These are phyloP conservation scores for Prostheceraeus crozeri DNA, from an alignment of 2,888 invertebrate species.

Conservation along the genomic window DNA sequence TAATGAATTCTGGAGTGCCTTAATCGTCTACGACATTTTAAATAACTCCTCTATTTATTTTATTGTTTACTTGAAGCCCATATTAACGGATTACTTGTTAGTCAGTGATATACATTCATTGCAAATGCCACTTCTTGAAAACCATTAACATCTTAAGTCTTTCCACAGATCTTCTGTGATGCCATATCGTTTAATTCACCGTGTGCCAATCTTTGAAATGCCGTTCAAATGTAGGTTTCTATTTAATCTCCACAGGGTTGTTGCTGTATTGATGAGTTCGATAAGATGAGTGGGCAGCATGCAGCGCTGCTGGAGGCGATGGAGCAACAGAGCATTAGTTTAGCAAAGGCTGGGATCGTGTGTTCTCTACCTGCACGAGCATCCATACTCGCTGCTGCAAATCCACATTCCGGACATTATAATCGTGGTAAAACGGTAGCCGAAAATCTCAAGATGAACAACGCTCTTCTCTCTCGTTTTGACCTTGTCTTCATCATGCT, in stretches of 20 bases:
- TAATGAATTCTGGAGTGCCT: too few relatives aligned
- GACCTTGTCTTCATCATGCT: conserved; percentile 82
- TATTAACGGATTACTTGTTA: too few relatives aligned
- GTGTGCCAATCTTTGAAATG: not conserved
- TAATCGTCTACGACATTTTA: too few relatives aligned
- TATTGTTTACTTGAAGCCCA: too few relatives aligned
- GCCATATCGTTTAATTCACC: conserved; percentile 3
- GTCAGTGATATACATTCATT: too few relatives aligned
- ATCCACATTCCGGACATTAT: conserved; percentile 80
- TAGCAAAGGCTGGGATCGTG: conserved; percentile 79
- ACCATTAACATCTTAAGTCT: not conserved
- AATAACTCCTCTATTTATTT: too few relatives aligned
- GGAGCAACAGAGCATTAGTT: conserved; percentile 83
- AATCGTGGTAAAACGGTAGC: conserved; percentile 75
- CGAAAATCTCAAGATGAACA: conserved; percentile 76
- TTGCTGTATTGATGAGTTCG: conserved; percentile 90
- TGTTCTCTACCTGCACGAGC: conserved; percentile 70
- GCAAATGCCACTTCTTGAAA: conserved; percentile 9
- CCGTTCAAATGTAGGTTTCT: not conserved
- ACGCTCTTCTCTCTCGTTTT: conserved; percentile 77
- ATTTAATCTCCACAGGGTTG: conserved; percentile 62
- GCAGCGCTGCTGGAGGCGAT: conserved; percentile 80
- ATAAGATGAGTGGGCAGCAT: conserved; percentile 71
- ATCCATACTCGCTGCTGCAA: conserved; percentile 81
- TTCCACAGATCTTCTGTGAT: not conserved